These are phyloP conservation scores for Drosophila mettleri DNA, from an alignment of 2,888 invertebrate genomes.

Conservation along the genomic window DNA sequence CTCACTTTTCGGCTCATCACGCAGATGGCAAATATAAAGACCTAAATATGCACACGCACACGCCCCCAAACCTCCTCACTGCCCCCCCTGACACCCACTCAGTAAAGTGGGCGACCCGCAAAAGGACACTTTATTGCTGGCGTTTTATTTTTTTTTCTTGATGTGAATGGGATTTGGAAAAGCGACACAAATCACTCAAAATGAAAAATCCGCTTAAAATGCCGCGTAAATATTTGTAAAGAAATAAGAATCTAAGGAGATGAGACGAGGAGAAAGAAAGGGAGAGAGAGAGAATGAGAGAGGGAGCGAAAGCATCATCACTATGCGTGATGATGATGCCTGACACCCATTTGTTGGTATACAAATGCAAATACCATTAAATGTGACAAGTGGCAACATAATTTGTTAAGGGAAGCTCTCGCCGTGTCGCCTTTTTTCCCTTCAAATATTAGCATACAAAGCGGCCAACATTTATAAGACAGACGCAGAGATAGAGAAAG, in stretches of 20 bases:
- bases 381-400: slow-evolving; percentile 82
- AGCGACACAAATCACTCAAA: slow-evolving; percentile 78
- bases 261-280: background rate
- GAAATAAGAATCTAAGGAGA: slow-evolving; percentile 58
- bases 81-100: background rate
- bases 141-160: slow-evolving; percentile 25
- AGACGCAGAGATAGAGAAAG: background rate
- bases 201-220: slow-evolving; percentile 79
- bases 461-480: slow-evolving; percentile 61
- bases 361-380: slow-evolving; percentile 83
- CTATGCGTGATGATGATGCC: slow-evolving; percentile 67
- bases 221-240: slow-evolving; percentile 79
- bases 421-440: slow-evolving; percentile 27
- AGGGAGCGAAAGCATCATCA: slow-evolving; percentile 26
- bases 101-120: slow-evolving; percentile 19
- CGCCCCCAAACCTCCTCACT: background rate
- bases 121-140: slow-evolving; percentile 49
- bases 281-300: background rate
- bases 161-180: slow-evolving; percentile 64
- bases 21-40: slow-evolving; percentile 51
- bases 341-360: slow-evolving; percentile 72
- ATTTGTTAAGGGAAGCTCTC: slow-evolving; percentile 73
- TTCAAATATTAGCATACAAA: slow-evolving; percentile 79
- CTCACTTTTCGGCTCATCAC: slow-evolving; percentile 79
- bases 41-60: slow-evolving; percentile 24